phyloP scores from a whole-genome alignment of 1,140 invertebrate genomes.

The Carcinoscorpius rotundicauda region DNA sequence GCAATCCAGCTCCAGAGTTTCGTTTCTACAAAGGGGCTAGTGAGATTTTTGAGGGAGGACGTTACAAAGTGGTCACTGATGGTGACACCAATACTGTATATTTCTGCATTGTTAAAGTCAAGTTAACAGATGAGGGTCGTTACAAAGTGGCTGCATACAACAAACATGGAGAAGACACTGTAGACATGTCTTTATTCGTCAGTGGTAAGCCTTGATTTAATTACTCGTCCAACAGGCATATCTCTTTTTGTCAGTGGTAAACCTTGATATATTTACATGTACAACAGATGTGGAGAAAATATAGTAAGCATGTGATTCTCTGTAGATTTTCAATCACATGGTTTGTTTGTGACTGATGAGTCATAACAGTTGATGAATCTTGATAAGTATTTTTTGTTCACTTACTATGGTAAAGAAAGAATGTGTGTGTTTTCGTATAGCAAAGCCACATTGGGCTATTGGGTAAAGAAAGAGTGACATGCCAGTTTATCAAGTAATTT shows the following conservation, averaged over 20 bases:
- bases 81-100: slow-evolving; percentile 77
- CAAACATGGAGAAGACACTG: slow-evolving; percentile 83
- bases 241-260: slow-evolving; percentile 90
- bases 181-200: slow-evolving; percentile 89
- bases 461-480: too few relatives aligned
- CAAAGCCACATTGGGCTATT: too few relatives aligned
- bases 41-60: slow-evolving; percentile 81
- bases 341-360: too few relatives aligned
- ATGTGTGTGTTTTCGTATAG: too few relatives aligned
- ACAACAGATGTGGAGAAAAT: too few relatives aligned
- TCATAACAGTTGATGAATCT: too few relatives aligned
- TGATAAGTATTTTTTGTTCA: too few relatives aligned
- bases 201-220: slow-evolving; percentile 52
- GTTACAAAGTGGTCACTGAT: slow-evolving; percentile 83
- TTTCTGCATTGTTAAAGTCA: slow-evolving; percentile 87
- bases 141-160: slow-evolving; percentile 89
- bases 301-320: too few relatives aligned
- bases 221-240: slow-evolving; percentile 48
- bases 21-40: slow-evolving; percentile 87
- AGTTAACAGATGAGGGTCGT: slow-evolving; percentile 95
- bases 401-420: too few relatives aligned
- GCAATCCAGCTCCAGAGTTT: slow-evolving; percentile 84
- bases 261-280: slow-evolving; percentile 8
- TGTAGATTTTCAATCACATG: too few relatives aligned
- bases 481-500: too few relatives aligned